Conservation (phyloP, 2,797 vertebrate species). For the Neosilurus hyrtlii region DNA sequence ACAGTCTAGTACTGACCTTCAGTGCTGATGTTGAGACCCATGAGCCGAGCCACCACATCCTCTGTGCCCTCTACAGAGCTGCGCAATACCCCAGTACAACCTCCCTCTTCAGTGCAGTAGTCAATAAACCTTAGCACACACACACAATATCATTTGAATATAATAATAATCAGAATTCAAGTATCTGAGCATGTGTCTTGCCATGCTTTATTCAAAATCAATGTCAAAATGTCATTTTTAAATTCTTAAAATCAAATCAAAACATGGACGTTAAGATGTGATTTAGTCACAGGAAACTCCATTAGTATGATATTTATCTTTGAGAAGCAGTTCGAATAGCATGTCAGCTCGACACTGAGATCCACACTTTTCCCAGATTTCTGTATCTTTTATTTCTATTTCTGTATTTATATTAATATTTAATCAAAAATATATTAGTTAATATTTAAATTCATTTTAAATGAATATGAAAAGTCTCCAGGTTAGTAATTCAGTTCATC, state of each 20-base stretch:
- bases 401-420: not conserved
- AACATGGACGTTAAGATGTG: not conserved
- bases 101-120: slow-evolving; percentile 64
- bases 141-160: not conserved
- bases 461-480: not conserved
- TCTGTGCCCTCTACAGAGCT: slow-evolving; percentile 43
- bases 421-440: not conserved
- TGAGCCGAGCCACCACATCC: slow-evolving; percentile 45
- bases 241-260: no score
- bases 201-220: no score
- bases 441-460: not conserved
- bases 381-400: not conserved
- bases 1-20: slow-evolving; percentile 32
- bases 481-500: not conserved
- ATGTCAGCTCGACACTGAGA: not conserved
- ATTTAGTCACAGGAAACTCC: not conserved
- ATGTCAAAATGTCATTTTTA: no score
- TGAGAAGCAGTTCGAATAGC: not conserved
- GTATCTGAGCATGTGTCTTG: not conserved
- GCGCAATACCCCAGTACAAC: slow-evolving; percentile 58
- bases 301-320: not conserved
- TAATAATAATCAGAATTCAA: not conserved
- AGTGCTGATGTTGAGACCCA: slow-evolving; percentile 43
- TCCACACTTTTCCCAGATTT: not conserved
- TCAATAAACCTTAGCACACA: slow-evolving; percentile 67